These are phyloP conservation scores for Heliconius erato DNA, from an alignment of 2,888 invertebrate species.

Conservation along the genomic window DNA sequence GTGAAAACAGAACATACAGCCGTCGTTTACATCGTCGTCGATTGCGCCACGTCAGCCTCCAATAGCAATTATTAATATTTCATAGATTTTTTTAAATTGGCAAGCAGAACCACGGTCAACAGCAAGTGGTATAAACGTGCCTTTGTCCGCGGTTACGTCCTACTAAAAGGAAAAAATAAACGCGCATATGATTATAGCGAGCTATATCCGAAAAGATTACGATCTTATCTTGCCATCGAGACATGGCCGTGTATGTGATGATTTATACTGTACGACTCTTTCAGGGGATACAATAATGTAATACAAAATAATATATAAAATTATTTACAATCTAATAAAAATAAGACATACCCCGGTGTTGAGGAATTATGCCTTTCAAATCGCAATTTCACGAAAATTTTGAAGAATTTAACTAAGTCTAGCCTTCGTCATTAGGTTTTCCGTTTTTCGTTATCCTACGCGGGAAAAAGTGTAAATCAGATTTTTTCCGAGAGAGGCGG, in stretches of 20 bases:
- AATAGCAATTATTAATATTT: neutral
- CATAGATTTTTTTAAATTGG: neutral
- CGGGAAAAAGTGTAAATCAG: too few species aligned
- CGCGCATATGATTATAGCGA: slow-evolving; percentile 84
- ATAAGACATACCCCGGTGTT: neutral
- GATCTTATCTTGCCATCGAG: slow-evolving; percentile 81
- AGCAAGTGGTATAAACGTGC: slow-evolving; percentile 37
- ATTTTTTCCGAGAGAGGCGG: too few species aligned
- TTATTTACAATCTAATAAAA: neutral
- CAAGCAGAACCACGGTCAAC: slow-evolving; percentile 12
- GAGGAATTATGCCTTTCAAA: neutral
- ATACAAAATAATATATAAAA: neutral
- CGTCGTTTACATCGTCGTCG: too few species aligned
- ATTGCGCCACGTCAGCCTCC: neutral
- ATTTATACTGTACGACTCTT: slow-evolving; percentile 71
- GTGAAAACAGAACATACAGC: too few species aligned
- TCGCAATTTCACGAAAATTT: neutral
- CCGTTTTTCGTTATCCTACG: too few species aligned
- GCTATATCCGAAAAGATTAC: slow-evolving; percentile 85
- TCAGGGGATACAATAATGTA: slow-evolving; percentile 46
- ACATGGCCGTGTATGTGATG: slow-evolving; percentile 74
- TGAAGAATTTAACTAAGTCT: too few species aligned
- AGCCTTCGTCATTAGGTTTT: too few species aligned
- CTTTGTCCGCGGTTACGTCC: slow-evolving; percentile 65
- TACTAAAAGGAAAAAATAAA: slow-evolving; percentile 64